Base-by-base conservation (phyloP, 2,113 vertebrate genomes). In the Sinocyclocheilus anophthalmus region DNA sequence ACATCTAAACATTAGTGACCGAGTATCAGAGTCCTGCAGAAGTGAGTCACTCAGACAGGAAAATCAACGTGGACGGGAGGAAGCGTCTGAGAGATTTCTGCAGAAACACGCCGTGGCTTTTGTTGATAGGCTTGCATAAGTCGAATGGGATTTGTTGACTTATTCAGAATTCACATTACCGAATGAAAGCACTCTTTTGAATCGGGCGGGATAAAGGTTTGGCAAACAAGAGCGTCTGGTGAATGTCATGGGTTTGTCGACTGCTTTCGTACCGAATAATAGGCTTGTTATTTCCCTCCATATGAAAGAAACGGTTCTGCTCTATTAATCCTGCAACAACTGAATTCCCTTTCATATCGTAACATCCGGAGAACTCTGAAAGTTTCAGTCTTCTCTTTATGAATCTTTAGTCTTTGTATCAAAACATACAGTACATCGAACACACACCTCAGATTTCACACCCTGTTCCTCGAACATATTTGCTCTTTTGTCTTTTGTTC, bases 191-290 rank as follows among this genome's bases (percentile, higher is more conserved):
- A 1, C 5, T 24, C 11, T 22, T 70, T 20, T 72, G 69, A 55
- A 77, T 53, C 13, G 13, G 53, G 30, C 26, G 18, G 30, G 73
- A 26, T 55, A 59, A 59, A 59, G 20, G 57, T 22, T 59, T 59
- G 20, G 7, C 20, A 59, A 79, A 59, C 8, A 59, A 8, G 77
- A 24, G 10, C 10, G 77, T 80, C 77, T 80, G 33, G 20, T 61
- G 77, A 63, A 80, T 61, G 55, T 79, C 53, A 79, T 59, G 53
- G 76, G 76, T 39, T 78, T 55, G 72, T 50, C 45, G 5, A 37
- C 26, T 59, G 30, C 11, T 79, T 37, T 59, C 39, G 1, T 33
- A 0, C 20, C 1, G 20, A 79, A 79, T 37, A 79, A 79, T 3
- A 59, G 20, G 8, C 77, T 39, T 61, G 10, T 79, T 61, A 14